Conservation (phyloP, 2,888 invertebrate genomes). For the Dryomyza anilis region DNA sequence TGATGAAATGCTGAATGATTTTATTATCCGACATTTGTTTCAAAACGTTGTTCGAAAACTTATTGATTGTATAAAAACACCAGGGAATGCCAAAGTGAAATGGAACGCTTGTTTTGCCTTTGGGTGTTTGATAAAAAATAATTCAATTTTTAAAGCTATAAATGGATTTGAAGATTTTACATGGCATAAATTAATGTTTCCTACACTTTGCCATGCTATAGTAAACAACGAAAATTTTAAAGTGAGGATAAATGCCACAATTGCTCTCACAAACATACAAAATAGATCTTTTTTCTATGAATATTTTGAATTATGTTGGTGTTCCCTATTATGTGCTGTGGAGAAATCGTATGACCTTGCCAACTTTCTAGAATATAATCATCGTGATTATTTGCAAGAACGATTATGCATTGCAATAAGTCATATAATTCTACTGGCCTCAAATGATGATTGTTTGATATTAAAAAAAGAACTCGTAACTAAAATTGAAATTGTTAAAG, state of each 20-base stretch:
- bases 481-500: conserved; percentile 47
- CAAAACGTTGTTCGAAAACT: conserved; percentile 70
- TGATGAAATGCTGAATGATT: conserved; percentile 62
- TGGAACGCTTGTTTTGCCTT: conserved; percentile 93
- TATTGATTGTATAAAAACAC: conserved; percentile 71
- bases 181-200: conserved; percentile 69
- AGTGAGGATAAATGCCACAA: conserved; percentile 85
- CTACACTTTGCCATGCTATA: conserved; percentile 70
- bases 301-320: conserved; percentile 71
- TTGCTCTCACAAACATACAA: conserved; percentile 71
- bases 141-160: conserved; percentile 49
- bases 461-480: conserved; percentile 57
- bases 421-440: conserved; percentile 70
- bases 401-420: conserved; percentile 80
- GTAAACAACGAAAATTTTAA: conserved; percentile 82
- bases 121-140: conserved; percentile 77
- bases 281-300: conserved; percentile 69
- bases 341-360: conserved; percentile 79
- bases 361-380: conserved; percentile 83
- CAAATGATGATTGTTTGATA: conserved; percentile 65
- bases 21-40: conserved; percentile 64
- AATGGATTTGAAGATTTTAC: conserved; percentile 35
- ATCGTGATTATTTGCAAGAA: conserved; percentile 83
- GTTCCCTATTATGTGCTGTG: conserved; percentile 73
- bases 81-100: conserved; percentile 82